These are phyloP conservation scores for Medauroidea extradentata DNA, from an alignment of 1,140 invertebrate species.

Conservation along the genomic window DNA sequence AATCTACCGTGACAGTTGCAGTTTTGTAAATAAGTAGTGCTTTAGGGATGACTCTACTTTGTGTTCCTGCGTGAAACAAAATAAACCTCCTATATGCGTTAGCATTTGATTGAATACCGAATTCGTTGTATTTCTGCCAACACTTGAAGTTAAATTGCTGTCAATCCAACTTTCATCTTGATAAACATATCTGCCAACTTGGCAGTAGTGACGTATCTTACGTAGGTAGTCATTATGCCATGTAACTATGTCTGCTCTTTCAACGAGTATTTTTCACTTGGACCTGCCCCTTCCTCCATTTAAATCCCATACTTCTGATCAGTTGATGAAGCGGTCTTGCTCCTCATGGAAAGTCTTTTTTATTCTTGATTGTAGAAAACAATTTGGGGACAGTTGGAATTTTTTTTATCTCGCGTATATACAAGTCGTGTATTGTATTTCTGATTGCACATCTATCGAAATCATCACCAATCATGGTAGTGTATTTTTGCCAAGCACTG, in stretches of 20 bases:
- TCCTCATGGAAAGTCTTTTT: neutral
- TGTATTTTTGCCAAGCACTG: no score
- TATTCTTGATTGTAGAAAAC: neutral
- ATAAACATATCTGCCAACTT: no score
- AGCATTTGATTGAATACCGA: neutral
- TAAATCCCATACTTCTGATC: neutral
- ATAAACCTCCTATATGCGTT: neutral
- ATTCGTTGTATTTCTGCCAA: neutral
- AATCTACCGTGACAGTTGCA: conserved; percentile 10
- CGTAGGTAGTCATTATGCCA: neutral
- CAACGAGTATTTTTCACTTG: neutral
- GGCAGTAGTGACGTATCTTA: neutral
- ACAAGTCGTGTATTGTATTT: neutral
- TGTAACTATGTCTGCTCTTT: neutral
- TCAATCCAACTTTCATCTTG: neutral
- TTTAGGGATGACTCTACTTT: neutral
- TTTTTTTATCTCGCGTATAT: neutral
- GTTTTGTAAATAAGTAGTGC: neutral
- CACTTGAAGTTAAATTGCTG: neutral
- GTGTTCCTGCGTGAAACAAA: neutral
- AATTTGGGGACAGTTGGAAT: neutral
- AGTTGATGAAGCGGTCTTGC: neutral
- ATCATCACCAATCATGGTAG: no score
- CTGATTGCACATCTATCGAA: no score
- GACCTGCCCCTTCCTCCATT: neutral